Base-by-base conservation (phyloP, 2,888 invertebrate species). In the Oeneis ivallda region DNA sequence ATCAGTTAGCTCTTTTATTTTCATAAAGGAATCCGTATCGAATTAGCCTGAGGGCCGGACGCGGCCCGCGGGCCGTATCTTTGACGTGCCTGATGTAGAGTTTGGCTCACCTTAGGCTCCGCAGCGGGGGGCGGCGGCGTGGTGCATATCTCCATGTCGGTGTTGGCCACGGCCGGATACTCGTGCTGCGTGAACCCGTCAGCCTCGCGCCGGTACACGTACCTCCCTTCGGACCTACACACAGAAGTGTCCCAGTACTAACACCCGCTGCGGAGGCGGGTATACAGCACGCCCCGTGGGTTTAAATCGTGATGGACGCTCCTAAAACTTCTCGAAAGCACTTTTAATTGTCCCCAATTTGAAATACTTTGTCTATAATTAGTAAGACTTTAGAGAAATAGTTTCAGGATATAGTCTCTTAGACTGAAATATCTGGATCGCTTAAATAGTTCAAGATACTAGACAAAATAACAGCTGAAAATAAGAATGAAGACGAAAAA, bases 181-280 rank as follows among this genome's bases (percentile, higher is more conserved):
- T 94, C 94, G 93, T 93, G 94, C 85, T 94, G 94, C 68, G 91
- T 87, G 74, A 92, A 87, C 34, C 93, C 93, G 76, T 93, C 94
- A 62, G 80, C 78, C 75, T 87, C 87, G 75, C 94, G 92, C 80
- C 86, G 84, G 87, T 94, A 94, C 82, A 91, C 93, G 89, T 94
- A 94, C 66, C 94, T 92, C 71, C 93, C 93, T 84, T 91, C 92
- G 71, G 91, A 89, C 92, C 94, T 94, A 88, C 73, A 65, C 75
- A 79, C 79, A 81, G 78, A 81, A 60, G 8, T 15, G 52, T 2
- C 9, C 1, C 7, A 67, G 79, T 84, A 80, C 77, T 79, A 78
- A 73, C 68, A 72, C 3, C 8, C 13, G 74, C 13, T 9, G 34
- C 67, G 68, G 68, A 17, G 63, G 64, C 7, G 2, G 11, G 62